A percentile compares a stretch with the other conserved stretches of the same genome.
Conservation (phyloP, 2,113 vertebrate genomes). For the Anoplopoma fimbria region DNA sequence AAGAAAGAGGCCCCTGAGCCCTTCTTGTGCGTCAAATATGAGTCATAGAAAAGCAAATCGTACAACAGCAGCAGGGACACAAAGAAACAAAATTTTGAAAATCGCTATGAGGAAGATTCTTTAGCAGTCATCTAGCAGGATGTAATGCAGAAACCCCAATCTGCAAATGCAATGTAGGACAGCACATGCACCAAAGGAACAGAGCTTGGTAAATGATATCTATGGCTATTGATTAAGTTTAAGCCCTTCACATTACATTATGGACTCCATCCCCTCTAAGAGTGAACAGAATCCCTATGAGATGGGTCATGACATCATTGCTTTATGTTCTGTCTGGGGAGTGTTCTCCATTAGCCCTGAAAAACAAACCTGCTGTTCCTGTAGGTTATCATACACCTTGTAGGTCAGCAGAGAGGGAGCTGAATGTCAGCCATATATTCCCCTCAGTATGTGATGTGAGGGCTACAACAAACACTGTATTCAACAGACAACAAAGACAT, state of each 20-base stretch:
- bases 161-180: not conserved
- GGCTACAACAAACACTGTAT: conserved; percentile 49
- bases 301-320: conserved; percentile 48
- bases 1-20: not conserved
- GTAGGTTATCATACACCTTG: conserved; percentile 69
- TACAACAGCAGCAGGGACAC: conserved; percentile 1
- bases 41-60: conserved; percentile 18
- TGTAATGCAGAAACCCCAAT: not conserved
- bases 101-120: not conserved
- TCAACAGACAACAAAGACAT: conserved; percentile 43
- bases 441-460: conserved; percentile 39
- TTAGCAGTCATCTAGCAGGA: conserved; percentile 10
- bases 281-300: conserved; percentile 48
- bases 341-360: conserved; percentile 63
- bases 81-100: not conserved
- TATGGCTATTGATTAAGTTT: conserved; percentile 49
- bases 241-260: conserved; percentile 58
- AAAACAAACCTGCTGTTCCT: conserved; percentile 59
- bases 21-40: not conserved
- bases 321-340: conserved; percentile 43
- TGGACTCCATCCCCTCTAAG: conserved; percentile 11
- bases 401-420: conserved; percentile 64
- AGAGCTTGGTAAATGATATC: conserved; percentile 25
- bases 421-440: conserved; percentile 53
- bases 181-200: not conserved